Base-by-base conservation (phyloP, 2,113 vertebrate species). In the Larimichthys polyactis region DNA sequence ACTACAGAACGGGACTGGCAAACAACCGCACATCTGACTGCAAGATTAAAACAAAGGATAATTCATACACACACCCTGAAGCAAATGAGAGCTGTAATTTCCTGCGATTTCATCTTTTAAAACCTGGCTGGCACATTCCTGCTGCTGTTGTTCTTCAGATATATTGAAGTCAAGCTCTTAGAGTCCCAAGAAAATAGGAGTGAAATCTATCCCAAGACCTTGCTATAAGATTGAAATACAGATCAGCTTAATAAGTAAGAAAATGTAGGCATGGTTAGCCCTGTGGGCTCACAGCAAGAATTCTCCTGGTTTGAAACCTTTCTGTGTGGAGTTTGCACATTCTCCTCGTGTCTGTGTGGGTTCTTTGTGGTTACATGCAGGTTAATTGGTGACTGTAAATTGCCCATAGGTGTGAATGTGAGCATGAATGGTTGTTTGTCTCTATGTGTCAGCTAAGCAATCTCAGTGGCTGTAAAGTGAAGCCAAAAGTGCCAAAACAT, bases 31-130 rank as follows among this genome's bases (percentile, higher is more conserved):
- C n/a, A 60, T 17, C 57, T 58, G 55, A 76, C 11, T 78, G 43
- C 49, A 75, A 71, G 16, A 22, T 59, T 82, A 14, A 82, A 85
- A 82, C 22, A 73, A 68, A 80, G 59, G 52, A 32, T 9, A 81
- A 82, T 60, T 76, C 58, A 74, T 59, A 46, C 17, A 64, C 12
- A 27, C 49, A 76, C 63, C 68, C 60, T 40, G 8, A 20, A 66
- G 75, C 46, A 64, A 70, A 75, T 49, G 44, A 32, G 48, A 70
- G 17, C 40, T 60, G 32, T 58, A 71, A 74, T 80, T 74, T 16
- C 11, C 3, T 63, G 27, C 32, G 59, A 48, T 71, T 77, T 58
- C 1, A 62, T 62, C 6, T 54, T 57, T 40, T 82, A 40, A 57
- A 71, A 60, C 22, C 4, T 79, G 54, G 27, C 15, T 78, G 68